Evolutionary conservation across 2,113 vertebrate genomes (phyloP).

Genomic region (Aleadryas rufinucha): DNA sequence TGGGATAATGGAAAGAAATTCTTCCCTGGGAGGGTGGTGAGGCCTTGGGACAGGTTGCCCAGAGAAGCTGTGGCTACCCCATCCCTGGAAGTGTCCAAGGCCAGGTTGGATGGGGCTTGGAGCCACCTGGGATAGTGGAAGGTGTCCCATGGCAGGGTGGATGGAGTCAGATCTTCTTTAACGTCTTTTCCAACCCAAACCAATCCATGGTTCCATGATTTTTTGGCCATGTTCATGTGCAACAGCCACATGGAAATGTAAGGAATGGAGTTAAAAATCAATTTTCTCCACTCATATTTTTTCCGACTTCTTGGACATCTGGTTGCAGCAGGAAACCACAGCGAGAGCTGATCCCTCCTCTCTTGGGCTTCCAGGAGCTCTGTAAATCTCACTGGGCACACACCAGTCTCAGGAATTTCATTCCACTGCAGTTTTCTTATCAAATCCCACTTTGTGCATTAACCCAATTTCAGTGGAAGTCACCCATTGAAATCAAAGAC

Average conservation of each 20-base stretch:
- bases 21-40: not conserved
- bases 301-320: not conserved
- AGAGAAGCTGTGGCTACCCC: not conserved
- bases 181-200: not conserved
- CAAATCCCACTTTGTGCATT: not conserved
- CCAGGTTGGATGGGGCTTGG: fast-evolving
- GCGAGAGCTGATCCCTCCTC: fast-evolving
- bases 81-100: not conserved
- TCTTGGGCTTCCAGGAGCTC: not conserved
- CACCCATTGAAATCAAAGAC: not conserved
- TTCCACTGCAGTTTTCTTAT: not conserved
- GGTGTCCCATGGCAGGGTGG: not conserved
- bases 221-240: not conserved
- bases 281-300: not conserved
- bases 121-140: not conserved
- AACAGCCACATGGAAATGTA: not conserved
- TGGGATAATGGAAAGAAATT: not conserved
- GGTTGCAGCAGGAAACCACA: not conserved
- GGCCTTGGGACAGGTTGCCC: fast-evolving
- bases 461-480: not conserved
- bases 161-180: not conserved
- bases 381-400: not conserved
- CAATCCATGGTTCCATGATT: not conserved
- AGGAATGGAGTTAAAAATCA: not conserved
- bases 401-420: not conserved